Base-by-base conservation (phyloP, 2,888 invertebrate species). In the Leptogaster cylindrica region DNA sequence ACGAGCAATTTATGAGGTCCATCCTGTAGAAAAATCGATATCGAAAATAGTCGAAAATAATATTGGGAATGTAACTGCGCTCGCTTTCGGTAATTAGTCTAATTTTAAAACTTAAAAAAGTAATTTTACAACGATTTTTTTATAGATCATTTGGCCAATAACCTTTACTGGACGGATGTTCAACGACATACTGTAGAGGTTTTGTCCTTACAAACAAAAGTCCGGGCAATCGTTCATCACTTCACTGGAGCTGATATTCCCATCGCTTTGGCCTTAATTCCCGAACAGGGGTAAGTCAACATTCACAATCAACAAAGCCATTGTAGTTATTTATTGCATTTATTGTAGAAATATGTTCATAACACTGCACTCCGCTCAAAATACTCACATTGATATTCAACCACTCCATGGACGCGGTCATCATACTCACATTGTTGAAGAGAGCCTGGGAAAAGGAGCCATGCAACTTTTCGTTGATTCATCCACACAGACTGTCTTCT, bases 121-220 rank as follows among this genome's bases (percentile, higher is more conserved):
- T n/a, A n/a, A n/a, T n/a, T n/a, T n/a, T n/a, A n/a, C n/a, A n/a
- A n/a, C n/a, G 48, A 36, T 44, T 46, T 8, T 66, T 46, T 31
- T 74, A 0, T 74, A 89, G 93, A 93, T 81, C 83, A 87, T 72
- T 81, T 87, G 6, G 87, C 89, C 0, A 88, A 91, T 69, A 88
- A 88, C 71, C 78, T 94, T 0, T 94, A 92, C 77, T 87, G 90
- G 82, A 81, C 88, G 66, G 91, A 93, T 77, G 81, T 83, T 0
- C 84, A 84, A 0, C 83, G 84, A 8, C 84, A 84, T 63, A 84
- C 84, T 0, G 80, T 93, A 1, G 91, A 92, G 76, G 86, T 87
- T 2, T 76, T 88, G 8, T 90, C 87, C 0, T 73, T 91, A 48
- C 81, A 80, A 51, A 89, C 85, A 0, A 80, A 79, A 18, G 79